A percentile compares a stretch with the other conserved stretches of the same genome.
Evolutionary conservation across 2,888 invertebrate genomes (phyloP).

Genomic region (Ypsolopha scabrella): DNA sequence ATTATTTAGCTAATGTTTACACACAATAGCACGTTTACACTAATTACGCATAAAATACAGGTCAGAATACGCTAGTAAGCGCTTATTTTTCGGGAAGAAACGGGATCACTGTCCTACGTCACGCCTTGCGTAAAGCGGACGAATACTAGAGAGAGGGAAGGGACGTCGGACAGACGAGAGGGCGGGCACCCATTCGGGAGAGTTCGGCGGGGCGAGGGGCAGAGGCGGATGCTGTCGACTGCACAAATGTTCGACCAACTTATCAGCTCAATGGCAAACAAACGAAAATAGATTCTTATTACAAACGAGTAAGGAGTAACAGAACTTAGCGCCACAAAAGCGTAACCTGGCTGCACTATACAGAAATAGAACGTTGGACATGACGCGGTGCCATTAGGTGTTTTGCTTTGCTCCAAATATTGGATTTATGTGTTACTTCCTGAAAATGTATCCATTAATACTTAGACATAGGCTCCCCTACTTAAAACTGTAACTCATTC

Average conservation of each 20-base stretch:
- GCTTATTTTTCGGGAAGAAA: background rate
- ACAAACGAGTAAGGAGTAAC: background rate
- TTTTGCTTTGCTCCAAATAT: slow-evolving; percentile 38
- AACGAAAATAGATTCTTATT: background rate
- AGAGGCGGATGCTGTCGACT: slow-evolving; percentile 42
- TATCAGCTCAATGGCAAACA: background rate
- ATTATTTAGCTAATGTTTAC: background rate
- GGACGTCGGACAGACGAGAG: slow-evolving; percentile 11
- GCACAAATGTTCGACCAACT: background rate
- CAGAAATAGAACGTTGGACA: slow-evolving; percentile 46
- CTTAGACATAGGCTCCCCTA: background rate
- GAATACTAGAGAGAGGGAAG: slow-evolving; percentile 13
- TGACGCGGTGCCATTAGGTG: slow-evolving; percentile 28
- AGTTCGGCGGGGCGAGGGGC: slow-evolving; percentile 17
- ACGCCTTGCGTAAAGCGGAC: slow-evolving; percentile 16
- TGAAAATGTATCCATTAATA: slow-evolving; percentile 16
- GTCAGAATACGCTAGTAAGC: background rate
- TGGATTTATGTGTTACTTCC: slow-evolving; percentile 51
- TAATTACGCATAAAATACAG: background rate
- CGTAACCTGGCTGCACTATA: slow-evolving; percentile 22
- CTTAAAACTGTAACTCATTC: background rate
- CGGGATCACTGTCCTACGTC: background rate
- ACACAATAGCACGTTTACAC: background rate
- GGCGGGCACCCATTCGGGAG: slow-evolving; percentile 1
- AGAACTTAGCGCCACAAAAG: background rate